Evolutionary conservation across 2,888 invertebrate genomes (phyloP).

Genomic region (Cephalotes varians): DNA sequence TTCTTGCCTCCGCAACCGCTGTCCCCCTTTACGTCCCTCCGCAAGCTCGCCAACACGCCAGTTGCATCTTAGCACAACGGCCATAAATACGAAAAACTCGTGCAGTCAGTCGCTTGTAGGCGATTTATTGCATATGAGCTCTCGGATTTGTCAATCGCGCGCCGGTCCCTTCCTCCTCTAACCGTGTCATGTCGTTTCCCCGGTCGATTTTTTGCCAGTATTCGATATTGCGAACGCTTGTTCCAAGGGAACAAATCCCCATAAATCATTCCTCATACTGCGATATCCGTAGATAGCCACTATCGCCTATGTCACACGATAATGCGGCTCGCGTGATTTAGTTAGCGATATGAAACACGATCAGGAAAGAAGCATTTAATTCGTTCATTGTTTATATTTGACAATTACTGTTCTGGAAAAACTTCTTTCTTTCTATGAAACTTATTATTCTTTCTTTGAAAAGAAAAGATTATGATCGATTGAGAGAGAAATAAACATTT

Average conservation of each 20-base stretch:
- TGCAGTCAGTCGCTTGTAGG: slow-evolving; percentile 66
- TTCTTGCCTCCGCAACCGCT: slow-evolving; percentile 63
- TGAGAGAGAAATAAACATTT: too few relatives aligned
- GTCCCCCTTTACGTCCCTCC: slow-evolving; percentile 57
- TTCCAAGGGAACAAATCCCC: slow-evolving; percentile 72
- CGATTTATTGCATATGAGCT: slow-evolving; percentile 85
- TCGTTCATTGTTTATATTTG: too few relatives aligned
- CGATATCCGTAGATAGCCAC: slow-evolving; percentile 46
- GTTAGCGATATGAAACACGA: background rate
- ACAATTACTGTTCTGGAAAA: too few relatives aligned
- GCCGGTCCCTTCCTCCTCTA: slow-evolving; percentile 30
- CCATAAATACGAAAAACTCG: slow-evolving; percentile 80
- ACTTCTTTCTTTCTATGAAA: background rate
- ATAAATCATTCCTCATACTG: slow-evolving; percentile 71
- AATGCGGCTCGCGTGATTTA: background rate
- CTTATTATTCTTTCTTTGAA: background rate
- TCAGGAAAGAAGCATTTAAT: background rate
- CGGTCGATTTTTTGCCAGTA: slow-evolving; percentile 10
- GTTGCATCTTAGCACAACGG: slow-evolving; percentile 64
- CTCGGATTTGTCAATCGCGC: slow-evolving; percentile 83
- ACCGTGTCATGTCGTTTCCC: slow-evolving; percentile 46
- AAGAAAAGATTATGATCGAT: background rate
- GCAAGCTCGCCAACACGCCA: slow-evolving; percentile 42
- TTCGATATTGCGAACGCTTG: slow-evolving; percentile 65
- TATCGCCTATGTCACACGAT: slow-evolving; percentile 10